phyloP scores from a whole-genome alignment of 1,140 invertebrate genomes.

The Anastrepha ludens region DNA sequence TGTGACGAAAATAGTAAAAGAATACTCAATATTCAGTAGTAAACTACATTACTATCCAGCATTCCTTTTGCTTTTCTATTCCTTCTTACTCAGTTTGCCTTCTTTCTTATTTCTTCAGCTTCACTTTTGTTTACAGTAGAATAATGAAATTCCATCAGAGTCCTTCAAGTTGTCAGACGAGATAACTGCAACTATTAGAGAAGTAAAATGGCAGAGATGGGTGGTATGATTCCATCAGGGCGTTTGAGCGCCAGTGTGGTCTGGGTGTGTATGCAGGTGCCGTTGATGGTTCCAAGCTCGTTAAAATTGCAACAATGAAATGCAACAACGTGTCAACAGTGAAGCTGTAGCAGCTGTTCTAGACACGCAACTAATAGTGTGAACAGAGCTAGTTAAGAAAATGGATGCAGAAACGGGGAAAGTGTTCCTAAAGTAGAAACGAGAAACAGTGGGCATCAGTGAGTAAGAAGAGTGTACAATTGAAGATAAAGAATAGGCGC shows the following conservation, averaged over 20 bases:
- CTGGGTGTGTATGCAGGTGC: not conserved
- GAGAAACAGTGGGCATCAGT: too few species aligned
- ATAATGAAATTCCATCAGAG: conserved; percentile 41
- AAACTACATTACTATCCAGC: not conserved
- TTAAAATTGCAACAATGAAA: conserved; percentile 51
- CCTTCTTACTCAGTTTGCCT: not conserved
- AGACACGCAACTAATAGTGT: not conserved
- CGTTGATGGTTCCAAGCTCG: conserved; percentile 23
- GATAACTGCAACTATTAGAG: not conserved
- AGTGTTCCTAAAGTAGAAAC: too few species aligned
- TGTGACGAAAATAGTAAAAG: not conserved
- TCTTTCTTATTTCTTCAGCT: not conserved
- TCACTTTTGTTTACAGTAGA: not conserved
- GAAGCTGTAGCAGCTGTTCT: not conserved
- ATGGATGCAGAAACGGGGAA: not conserved
- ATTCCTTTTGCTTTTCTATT: not conserved
- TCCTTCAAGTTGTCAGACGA: conserved; percentile 20
- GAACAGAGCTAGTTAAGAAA: not conserved
- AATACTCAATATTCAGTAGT: not conserved
- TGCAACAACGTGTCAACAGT: conserved; percentile 15
- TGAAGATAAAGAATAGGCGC: too few species aligned
- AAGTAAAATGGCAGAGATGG: not conserved
- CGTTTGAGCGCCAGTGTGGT: not conserved
- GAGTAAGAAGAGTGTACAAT: too few species aligned
- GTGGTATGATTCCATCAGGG: not conserved